phyloP scores from a whole-genome alignment of 2,797 vertebrate species.

The Poecile montanus region DNA sequence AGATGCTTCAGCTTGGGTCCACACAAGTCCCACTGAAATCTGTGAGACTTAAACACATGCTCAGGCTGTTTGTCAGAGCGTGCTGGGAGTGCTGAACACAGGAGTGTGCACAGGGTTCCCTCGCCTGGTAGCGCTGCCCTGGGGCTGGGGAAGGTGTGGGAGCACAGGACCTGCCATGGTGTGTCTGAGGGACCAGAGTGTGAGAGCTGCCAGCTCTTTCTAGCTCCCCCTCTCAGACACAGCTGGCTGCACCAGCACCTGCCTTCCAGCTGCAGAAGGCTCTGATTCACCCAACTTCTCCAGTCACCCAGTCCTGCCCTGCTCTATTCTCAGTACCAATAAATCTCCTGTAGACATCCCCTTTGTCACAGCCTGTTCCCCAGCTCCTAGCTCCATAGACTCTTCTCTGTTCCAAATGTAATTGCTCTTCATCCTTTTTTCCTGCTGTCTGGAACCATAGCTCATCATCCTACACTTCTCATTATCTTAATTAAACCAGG shows the following conservation, averaged over 20 bases:
- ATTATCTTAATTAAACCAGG: conserved; percentile 71
- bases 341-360: conserved; percentile 38
- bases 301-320: not conserved
- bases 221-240: not conserved
- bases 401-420: conserved; percentile 60
- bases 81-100: not conserved
- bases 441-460: conserved; percentile 45
- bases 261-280: not conserved
- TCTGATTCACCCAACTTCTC: not conserved
- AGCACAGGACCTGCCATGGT: rapidly evolving
- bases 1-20: not conserved
- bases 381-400: not conserved
- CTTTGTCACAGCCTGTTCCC: conserved; percentile 43
- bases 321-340: conserved; percentile 40
- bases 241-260: not conserved
- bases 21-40: not conserved
- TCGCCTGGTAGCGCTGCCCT: not conserved
- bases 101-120: rapidly evolving
- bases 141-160: not conserved
- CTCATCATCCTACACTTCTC: conserved; percentile 56
- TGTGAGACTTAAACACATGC: not conserved
- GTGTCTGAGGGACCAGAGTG: not conserved
- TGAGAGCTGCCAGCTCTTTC: not conserved
- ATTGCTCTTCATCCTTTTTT: conserved; percentile 55
- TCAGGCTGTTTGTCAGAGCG: not conserved